Percentiles rank a stretch among this genome's conserved stretches.
Evolutionary conservation across 2,888 invertebrate genomes (phyloP).

Genomic region (Eubasilissa splendida): DNA sequence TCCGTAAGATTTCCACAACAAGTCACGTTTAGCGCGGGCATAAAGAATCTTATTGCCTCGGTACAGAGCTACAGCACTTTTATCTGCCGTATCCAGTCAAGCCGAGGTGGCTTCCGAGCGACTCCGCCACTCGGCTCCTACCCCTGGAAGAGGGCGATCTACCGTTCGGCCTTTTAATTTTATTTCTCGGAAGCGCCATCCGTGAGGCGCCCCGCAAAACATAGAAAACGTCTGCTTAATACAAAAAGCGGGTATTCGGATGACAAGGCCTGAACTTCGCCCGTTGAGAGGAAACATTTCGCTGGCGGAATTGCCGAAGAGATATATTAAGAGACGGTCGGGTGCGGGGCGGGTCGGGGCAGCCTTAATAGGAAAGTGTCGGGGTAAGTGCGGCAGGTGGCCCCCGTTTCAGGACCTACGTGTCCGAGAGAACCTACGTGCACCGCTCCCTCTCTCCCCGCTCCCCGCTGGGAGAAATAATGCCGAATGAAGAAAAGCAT

Average conservation of each 20-base stretch:
- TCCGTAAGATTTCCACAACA: not conserved
- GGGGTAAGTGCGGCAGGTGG: slow-evolving; percentile 50
- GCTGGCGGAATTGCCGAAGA: not conserved
- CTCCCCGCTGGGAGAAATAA: slow-evolving; percentile 3
- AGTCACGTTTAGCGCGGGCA: slow-evolving; percentile 20
- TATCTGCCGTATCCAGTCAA: slow-evolving; percentile 5
- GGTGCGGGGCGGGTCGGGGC: not conserved
- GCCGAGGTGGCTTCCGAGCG: slow-evolving; percentile 10
- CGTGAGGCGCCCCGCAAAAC: slow-evolving; percentile 5
- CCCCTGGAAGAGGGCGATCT: not conserved
- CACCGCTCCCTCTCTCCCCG: slow-evolving; percentile 15
- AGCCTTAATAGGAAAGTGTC: slow-evolving; percentile 32
- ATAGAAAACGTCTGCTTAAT: slow-evolving; percentile 13
- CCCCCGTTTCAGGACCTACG: slow-evolving; percentile 45
- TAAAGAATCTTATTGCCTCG: slow-evolving; percentile 9
- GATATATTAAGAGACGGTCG: slow-evolving; percentile 9
- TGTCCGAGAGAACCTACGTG: slow-evolving; percentile 51
- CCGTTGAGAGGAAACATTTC: not conserved
- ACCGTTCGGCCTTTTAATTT: slow-evolving; percentile 19
- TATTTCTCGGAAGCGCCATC: not conserved
- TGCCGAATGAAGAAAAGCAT: not conserved
- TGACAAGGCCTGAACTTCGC: not conserved
- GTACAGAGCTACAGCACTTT: slow-evolving; percentile 14
- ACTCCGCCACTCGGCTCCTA: not conserved
- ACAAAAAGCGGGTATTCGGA: slow-evolving; percentile 14